Base-by-base conservation (phyloP, 2,113 vertebrate genomes). In the Microtus ochrogaster region DNA sequence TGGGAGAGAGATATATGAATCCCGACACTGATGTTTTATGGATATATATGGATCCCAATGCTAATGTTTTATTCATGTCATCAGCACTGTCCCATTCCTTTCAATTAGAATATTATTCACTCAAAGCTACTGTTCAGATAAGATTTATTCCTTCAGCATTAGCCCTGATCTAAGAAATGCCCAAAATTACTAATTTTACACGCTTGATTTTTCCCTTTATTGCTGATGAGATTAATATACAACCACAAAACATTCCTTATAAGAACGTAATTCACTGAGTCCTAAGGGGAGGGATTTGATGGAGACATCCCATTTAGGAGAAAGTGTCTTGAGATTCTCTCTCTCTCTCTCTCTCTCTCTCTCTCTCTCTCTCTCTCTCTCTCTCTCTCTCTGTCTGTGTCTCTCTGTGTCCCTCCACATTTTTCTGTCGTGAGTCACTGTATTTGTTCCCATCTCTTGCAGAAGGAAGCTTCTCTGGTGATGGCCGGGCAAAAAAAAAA, bases 81-180 rank as follows among this genome's bases (percentile, higher is more conserved):
- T 30, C 10, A 90, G 74, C 47, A 65, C 63, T 63, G 90, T 33
- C 28, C 66, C 2, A 17, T 74, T 63, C 82, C 39, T 76, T 6
- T 76, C 55, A 89, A 1, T 55, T 73, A 77, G 72, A 92, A 77
- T 72, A 92, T 76, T 68, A 68, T 41, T 84, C 19, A n/a, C 16
- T 63, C 77, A 81, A 30, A 83, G 61, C 16, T 61, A 91, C 55
- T 78, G 8, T 83, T 93, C 36, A 73, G 76, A 92, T 94, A 14
- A 73, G 81, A 96, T 28, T 91, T 36, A 77, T 14, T 96, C 73
- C 47, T 88, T 89, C 81, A 90, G 81, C 84, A n/a, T 36, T 74
- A 83, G 70, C 66, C 22, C 58, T 73, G 30, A 33, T 63, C 36
- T 83, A 83, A 85, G 78, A 91, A 89, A 39, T 41, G 72, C 76